Conservation (phyloP, 2,888 invertebrate genomes). For the Taphrorychus bicolor region DNA sequence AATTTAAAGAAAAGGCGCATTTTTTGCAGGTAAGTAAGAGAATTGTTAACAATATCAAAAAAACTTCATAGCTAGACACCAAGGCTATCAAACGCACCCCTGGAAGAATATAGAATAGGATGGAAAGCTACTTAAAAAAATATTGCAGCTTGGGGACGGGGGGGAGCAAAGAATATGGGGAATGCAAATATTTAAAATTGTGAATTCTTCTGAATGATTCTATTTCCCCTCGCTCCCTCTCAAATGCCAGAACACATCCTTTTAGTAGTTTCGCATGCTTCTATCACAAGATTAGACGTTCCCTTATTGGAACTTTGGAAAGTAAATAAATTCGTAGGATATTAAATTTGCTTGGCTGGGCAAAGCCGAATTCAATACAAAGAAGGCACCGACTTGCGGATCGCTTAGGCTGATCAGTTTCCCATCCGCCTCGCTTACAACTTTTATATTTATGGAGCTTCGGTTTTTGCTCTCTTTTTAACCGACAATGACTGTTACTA, state of each 20-base stretch:
- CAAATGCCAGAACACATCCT: not conserved
- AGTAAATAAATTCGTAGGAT: slow-evolving; percentile 18
- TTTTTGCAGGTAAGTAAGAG: too few relatives aligned
- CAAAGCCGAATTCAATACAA: slow-evolving; percentile 17
- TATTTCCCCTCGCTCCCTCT: not conserved
- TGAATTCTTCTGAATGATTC: not conserved
- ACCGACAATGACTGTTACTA: not conserved
- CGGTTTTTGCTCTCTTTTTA: slow-evolving; percentile 1
- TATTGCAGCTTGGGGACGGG: not conserved
- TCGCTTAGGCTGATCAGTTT: slow-evolving; percentile 10
- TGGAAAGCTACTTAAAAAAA: too few relatives aligned
- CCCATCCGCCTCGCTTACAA: not conserved
- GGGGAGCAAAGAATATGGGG: too few relatives aligned
- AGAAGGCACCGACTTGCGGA: slow-evolving; percentile 14
- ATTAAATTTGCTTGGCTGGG: slow-evolving; percentile 15
- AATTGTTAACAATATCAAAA: too few relatives aligned
- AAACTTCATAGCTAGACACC: too few relatives aligned
- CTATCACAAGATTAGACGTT: slow-evolving; percentile 8
- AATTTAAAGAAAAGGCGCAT: too few relatives aligned
- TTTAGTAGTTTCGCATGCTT: not conserved
- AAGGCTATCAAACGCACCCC: too few relatives aligned
- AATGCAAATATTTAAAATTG: too few relatives aligned
- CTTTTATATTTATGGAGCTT: slow-evolving; percentile 1
- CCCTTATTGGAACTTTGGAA: slow-evolving; percentile 9
- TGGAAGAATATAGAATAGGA: too few relatives aligned